Base-by-base conservation (phyloP, 2,888 invertebrate genomes). In the Drosophila ustulata region DNA sequence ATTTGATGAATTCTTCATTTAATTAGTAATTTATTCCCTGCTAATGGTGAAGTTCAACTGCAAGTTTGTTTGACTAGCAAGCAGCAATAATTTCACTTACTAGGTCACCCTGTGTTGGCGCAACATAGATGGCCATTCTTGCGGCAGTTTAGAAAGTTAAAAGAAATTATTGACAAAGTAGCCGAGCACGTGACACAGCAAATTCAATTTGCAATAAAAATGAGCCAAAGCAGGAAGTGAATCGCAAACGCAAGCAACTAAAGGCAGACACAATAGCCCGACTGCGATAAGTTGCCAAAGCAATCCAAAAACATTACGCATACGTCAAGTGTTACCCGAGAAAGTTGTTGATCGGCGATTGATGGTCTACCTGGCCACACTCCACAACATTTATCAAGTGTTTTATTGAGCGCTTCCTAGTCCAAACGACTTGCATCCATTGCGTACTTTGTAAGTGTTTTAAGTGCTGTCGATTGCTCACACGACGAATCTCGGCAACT, bases 141-240 rank as follows among this genome's bases (percentile, higher is more conserved):
- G 59, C 65, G 75, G 67, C 82, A 68, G 59, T 67, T 84, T 41
- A 57, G 43, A 61, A 66, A 68, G 51, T 62, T 46, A 26, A 49
- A 55, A 68, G 81, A 83, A 87, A 62, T 51, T 78, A 82, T 82
- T 82, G 82, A 82, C 72, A 84, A 82, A 87, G 76, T 88, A 56
- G 73, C 73, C 39, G 51, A 59, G 62, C 50, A 88, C 86, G 80
- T 88, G 82, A 74, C 80, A 57, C 63, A 72, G 88, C 74, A 82
- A 82, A 80, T 85, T 88, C 77, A 85, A 88, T 88, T 88, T 85
- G 86, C 83, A 82, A 80, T 82, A 88, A 88, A 79, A 67, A 61
- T 77, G 66, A 50, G 51, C 43, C 53, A 63, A 8, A n/a, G 25
- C 41, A 11, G 43, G 18, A 51, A 46, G 25, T n/a, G 32, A 39